Evolutionary conservation across 2,113 vertebrate genomes (phyloP).

Genomic region (Podilymbus podiceps): DNA sequence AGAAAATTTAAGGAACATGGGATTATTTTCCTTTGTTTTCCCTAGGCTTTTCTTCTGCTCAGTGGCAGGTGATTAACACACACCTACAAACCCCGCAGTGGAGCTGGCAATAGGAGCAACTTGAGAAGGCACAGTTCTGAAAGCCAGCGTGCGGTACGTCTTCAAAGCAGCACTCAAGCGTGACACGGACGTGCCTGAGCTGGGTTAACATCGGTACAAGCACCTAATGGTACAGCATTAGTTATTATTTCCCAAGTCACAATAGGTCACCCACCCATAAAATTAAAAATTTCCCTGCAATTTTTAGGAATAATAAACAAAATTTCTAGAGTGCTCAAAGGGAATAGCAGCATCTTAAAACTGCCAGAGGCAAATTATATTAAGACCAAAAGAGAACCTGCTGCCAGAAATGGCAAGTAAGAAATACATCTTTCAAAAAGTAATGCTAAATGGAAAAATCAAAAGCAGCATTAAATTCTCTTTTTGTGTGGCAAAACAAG

Average conservation of each 20-base stretch:
- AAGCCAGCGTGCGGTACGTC: background rate
- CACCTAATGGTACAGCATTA: background rate
- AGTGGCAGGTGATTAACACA: background rate
- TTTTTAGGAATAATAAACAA: background rate
- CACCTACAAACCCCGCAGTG: background rate
- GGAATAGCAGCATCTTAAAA: background rate
- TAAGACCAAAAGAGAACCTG: background rate
- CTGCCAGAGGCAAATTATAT: background rate
- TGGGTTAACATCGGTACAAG: background rate
- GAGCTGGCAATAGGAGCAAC: background rate
- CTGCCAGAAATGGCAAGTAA: fast-evolving
- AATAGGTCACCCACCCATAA: background rate
- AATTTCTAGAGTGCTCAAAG: background rate
- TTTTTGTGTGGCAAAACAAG: background rate
- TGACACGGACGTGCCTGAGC: background rate
- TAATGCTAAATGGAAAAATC: background rate
- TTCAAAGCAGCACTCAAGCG: background rate
- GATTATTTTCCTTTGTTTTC: background rate
- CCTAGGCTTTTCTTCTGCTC: background rate
- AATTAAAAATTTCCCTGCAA: background rate
- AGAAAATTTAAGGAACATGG: background rate
- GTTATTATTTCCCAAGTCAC: background rate
- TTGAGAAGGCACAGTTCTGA: background rate
- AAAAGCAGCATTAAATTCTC: background rate
- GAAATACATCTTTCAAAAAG: background rate